These are phyloP conservation scores for Heliothis virescens DNA, from an alignment of 1,140 invertebrate genomes.

Conservation along the genomic window DNA sequence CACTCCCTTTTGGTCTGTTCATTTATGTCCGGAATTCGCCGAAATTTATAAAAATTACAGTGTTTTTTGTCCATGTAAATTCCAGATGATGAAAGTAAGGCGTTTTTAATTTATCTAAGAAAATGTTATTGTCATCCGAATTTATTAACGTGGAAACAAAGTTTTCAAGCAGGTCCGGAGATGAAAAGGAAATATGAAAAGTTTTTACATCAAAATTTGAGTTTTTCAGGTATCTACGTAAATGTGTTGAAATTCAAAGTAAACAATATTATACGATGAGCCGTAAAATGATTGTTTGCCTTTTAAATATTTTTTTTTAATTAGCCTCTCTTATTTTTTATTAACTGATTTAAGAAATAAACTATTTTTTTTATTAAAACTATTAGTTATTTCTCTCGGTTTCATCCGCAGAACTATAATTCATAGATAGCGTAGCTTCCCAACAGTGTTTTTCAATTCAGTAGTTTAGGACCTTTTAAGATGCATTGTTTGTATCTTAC, in stretches of 20 bases:
- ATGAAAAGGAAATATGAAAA: slow-evolving; percentile 15
- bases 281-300: too few species aligned
- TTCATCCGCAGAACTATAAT: too few species aligned
- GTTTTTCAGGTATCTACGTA: neutral
- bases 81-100: neutral
- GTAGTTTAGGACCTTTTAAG: too few species aligned
- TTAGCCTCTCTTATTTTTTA: too few species aligned
- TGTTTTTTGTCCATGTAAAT: slow-evolving; percentile 33
- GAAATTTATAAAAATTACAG: slow-evolving; percentile 9
- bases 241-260: slow-evolving; percentile 9
- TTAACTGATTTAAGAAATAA: too few species aligned
- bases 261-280: neutral
- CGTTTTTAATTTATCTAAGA: neutral
- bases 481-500: too few species aligned
- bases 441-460: too few species aligned
- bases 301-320: neutral
- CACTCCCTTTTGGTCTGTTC: slow-evolving; percentile 18
- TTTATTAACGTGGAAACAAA: slow-evolving; percentile 1
- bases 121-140: slow-evolving; percentile 11
- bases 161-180: neutral
- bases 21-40: slow-evolving; percentile 21
- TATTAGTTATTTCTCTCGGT: too few species aligned
- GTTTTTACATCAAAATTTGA: neutral
- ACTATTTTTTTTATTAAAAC: too few species aligned
- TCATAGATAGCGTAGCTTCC: too few species aligned